Conservation (phyloP, 1,140 invertebrate genomes). For the Philopotamus ludificatus region DNA sequence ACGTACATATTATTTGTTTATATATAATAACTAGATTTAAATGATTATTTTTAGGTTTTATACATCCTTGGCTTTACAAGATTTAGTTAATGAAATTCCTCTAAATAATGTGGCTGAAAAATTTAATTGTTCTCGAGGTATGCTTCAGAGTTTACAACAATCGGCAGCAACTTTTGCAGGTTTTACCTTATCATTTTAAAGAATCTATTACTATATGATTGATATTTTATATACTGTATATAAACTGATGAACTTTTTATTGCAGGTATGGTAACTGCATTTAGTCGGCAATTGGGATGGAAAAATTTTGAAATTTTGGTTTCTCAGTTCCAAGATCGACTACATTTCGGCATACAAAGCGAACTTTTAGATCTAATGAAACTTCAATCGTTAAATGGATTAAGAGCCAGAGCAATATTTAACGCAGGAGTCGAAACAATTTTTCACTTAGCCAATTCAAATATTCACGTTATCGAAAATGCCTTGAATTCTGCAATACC, state of each 20-base stretch:
- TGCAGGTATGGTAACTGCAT: conserved; percentile 87
- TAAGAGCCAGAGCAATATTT: conserved; percentile 80
- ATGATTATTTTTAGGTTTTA: conserved; percentile 87
- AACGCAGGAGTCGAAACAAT: conserved; percentile 81
- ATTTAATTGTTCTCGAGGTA: conserved; percentile 83
- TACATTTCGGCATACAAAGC: conserved; percentile 91
- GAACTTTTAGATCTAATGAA: conserved; percentile 91
- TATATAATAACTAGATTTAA: conserved; percentile 1
- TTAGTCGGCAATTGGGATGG: conserved; percentile 93
- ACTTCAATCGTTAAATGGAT: conserved; percentile 79
- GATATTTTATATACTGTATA: conserved; percentile 22
- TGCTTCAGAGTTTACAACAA: conserved; percentile 90
- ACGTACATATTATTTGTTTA: background rate
- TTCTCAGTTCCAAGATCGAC: conserved; percentile 87
- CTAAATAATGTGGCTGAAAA: conserved; percentile 76
- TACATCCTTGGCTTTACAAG: conserved; percentile 86
- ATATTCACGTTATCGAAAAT: conserved; percentile 69
- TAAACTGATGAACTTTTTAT: conserved; percentile 34
- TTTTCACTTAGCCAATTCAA: conserved; percentile 73
- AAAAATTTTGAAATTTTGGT: conserved; percentile 85
- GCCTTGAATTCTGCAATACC: conserved; percentile 76
- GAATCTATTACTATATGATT: background rate
- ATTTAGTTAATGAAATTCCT: conserved; percentile 89
- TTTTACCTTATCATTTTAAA: conserved; percentile 43
- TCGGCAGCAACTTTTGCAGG: conserved; percentile 95